Conservation (phyloP, 1,140 invertebrate species). For the Zaprionus capensis region DNA sequence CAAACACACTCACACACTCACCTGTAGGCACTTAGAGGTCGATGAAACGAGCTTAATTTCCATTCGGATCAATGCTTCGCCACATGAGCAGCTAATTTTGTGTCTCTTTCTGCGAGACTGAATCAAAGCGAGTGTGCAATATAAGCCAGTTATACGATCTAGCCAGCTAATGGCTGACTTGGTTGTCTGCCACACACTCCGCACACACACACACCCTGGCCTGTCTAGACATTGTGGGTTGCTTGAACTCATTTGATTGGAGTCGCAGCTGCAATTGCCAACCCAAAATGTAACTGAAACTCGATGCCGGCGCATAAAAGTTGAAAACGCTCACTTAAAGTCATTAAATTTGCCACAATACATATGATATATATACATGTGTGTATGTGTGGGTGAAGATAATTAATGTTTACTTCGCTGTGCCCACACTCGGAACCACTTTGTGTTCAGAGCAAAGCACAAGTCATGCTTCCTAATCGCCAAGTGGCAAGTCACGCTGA, state of each 20-base stretch:
- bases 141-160: slow-evolving; percentile 41
- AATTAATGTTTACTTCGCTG: slow-evolving; percentile 52
- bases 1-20: not conserved
- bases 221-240: slow-evolving; percentile 57
- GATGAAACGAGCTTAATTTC: slow-evolving; percentile 1
- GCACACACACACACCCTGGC: not conserved
- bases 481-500: slow-evolving; percentile 61
- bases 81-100: slow-evolving; percentile 18
- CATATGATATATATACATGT: not conserved
- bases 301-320: slow-evolving; percentile 32
- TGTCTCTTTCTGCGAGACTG: not conserved
- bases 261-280: slow-evolving; percentile 27
- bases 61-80: slow-evolving; percentile 2
- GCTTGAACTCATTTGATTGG: slow-evolving; percentile 42
- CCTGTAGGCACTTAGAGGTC: slow-evolving; percentile 10
- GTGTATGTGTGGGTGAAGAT: slow-evolving; percentile 13
- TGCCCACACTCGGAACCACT: not conserved
- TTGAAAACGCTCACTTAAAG: slow-evolving; percentile 20
- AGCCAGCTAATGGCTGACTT: slow-evolving; percentile 13
- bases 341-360: slow-evolving; percentile 3
- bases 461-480: slow-evolving; percentile 50
- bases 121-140: slow-evolving; percentile 15
- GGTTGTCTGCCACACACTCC: slow-evolving; percentile 21
- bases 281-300: slow-evolving; percentile 23
- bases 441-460: slow-evolving; percentile 22